Conservation (phyloP, 2,113 vertebrate genomes). For the Brevimyrus niger region DNA sequence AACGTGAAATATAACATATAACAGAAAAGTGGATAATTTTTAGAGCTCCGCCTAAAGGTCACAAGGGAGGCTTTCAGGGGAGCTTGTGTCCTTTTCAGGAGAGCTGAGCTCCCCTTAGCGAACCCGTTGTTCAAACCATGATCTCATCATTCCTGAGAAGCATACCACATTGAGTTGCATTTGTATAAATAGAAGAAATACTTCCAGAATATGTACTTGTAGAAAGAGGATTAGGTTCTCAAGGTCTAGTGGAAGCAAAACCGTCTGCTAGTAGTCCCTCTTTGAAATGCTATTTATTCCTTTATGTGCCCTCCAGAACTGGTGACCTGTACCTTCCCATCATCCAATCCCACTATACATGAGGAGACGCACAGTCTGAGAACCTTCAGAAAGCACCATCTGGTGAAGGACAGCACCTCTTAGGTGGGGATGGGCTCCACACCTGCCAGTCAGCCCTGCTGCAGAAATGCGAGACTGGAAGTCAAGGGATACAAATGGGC, state of each 20-base stretch:
- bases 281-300: neutral
- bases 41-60: too few relatives aligned
- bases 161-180: neutral
- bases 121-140: too few relatives aligned
- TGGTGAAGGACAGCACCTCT: neutral
- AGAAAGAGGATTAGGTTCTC: neutral
- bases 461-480: neutral
- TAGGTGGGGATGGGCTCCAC: neutral
- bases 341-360: neutral
- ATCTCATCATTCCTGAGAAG: neutral
- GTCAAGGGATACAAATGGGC: neutral
- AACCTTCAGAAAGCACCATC: neutral
- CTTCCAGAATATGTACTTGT: neutral
- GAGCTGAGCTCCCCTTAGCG: too few relatives aligned
- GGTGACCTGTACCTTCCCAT: neutral
- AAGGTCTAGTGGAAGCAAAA: neutral
- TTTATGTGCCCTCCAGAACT: neutral
- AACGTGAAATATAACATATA: too few relatives aligned
- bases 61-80: too few relatives aligned
- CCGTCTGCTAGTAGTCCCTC: neutral
- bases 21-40: too few relatives aligned
- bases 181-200: neutral
- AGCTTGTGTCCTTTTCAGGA: too few relatives aligned
- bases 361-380: neutral
- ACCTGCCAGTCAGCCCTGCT: neutral